Evolutionary conservation across 2,888 invertebrate genomes (phyloP).

Genomic region (Ennomos fuscantarius): DNA sequence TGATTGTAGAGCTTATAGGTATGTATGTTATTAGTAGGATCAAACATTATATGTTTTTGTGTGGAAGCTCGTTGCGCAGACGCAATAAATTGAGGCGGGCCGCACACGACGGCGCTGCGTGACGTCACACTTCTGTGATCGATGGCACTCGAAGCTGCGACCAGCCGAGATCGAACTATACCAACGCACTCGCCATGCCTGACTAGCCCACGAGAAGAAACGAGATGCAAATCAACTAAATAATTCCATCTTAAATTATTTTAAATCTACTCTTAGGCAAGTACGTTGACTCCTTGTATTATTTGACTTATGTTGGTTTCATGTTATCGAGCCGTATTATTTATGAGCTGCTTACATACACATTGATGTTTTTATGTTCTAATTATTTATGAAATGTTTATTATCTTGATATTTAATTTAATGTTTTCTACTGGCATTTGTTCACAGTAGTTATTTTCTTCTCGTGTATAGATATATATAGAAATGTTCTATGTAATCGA

Average conservation of each 20-base stretch:
- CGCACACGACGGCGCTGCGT: constrained; percentile 84
- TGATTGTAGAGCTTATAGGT: constrained; percentile 44
- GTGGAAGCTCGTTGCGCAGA: constrained; percentile 73
- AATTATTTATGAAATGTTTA: constrained; percentile 13
- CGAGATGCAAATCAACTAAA: constrained; percentile 70
- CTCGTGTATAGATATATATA: too few species aligned
- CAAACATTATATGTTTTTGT: constrained; percentile 63
- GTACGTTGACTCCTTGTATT: constrained; percentile 82
- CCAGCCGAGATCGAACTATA: constrained; percentile 63
- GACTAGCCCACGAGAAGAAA: constrained; percentile 52
- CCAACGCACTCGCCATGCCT: constrained; percentile 29
- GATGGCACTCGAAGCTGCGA: constrained; percentile 79
- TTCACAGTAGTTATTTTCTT: not conserved
- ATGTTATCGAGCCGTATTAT: constrained; percentile 58
- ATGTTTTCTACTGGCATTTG: not conserved
- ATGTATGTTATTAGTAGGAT: constrained; percentile 38
- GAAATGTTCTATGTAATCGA: too few species aligned
- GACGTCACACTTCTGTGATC: constrained; percentile 84
- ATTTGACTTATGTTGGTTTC: constrained; percentile 69
- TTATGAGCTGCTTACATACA: constrained; percentile 50
- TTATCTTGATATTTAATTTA: not conserved
- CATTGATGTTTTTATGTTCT: constrained; percentile 41
- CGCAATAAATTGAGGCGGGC: constrained; percentile 82
- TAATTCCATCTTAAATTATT: constrained; percentile 78
- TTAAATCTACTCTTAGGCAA: constrained; percentile 78